Evolutionary conservation across 2,113 vertebrate genomes (phyloP), one percentile per base, ranked within the genome.

Genomic region (Aptenodytes patagonicus): DNA sequence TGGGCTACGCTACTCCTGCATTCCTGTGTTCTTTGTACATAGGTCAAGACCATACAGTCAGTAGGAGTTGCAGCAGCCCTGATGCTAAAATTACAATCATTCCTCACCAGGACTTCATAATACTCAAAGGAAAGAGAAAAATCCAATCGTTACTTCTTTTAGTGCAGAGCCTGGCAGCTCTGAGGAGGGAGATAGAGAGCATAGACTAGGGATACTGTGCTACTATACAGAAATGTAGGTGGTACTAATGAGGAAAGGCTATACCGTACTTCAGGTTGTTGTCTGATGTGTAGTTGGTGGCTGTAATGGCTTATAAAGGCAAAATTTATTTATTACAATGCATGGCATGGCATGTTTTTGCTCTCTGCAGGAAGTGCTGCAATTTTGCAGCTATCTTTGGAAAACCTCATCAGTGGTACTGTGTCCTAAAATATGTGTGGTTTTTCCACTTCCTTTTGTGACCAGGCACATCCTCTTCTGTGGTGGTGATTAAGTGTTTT

Each of bases 381-480:
- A 52, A 31, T 87, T 94, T 61, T 91, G 51, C 81, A 94, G 76
- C 91, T 72, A 4, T 47, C 65, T 73, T 79, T 0, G 11, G 76
- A 64, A 93, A 87, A 80, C 60, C 38, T 87, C 47, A 32, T 60
- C 31, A 13, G 58, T 76, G 61, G 47, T 15, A 18, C 26, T 60
- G 46, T 71, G 46, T 83, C 65, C 61, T 93, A n/a, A 87, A 71
- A 51, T 81, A 34, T 1, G 4, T 69, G 71, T 93, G 86, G 44
- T 28, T 95, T 91, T 96, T 68, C 71, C 38, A 2, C 81, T 96
- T 92, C 87, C 87, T 84, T 83, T 71, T 76, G 52, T 85, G 62
- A 90, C 73, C 75, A 80, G 44, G 52, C 82, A 86, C 47, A 83
- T 84, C 62, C 78, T 92, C 61, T 83, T 51, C 40, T 40, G 38